Evolutionary conservation across 2,888 invertebrate species (phyloP).

Genomic region (Buathra laborator): DNA sequence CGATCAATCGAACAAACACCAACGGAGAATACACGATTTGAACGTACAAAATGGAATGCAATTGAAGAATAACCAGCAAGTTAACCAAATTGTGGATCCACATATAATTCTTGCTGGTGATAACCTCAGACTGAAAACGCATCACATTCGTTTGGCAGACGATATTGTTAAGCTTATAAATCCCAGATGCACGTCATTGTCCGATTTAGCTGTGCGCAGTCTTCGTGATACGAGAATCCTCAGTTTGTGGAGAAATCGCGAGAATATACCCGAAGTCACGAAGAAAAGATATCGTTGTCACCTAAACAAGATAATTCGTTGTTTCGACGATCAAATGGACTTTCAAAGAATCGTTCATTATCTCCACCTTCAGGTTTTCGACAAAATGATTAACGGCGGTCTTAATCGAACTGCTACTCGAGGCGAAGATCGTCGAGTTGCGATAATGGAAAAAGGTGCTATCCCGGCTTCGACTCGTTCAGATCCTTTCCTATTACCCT

Average conservation of each 20-base stretch:
- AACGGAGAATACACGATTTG: slow-evolving; percentile 57
- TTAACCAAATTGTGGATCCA: slow-evolving; percentile 16
- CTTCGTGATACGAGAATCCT: slow-evolving; percentile 67
- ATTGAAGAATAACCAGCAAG: not conserved
- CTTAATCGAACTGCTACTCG: slow-evolving; percentile 55
- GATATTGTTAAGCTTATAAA: slow-evolving; percentile 39
- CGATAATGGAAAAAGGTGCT: slow-evolving; percentile 49
- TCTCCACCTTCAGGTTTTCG: slow-evolving; percentile 67
- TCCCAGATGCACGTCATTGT: slow-evolving; percentile 41
- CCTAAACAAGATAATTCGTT: slow-evolving; percentile 51
- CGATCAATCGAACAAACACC: not conserved
- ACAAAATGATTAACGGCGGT: slow-evolving; percentile 66
- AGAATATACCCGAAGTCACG: slow-evolving; percentile 13
- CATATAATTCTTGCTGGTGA: slow-evolving; percentile 74
- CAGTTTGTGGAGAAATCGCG: slow-evolving; percentile 51
- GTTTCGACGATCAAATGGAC: slow-evolving; percentile 55
- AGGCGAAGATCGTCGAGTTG: slow-evolving; percentile 36
- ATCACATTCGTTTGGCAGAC: slow-evolving; percentile 56
- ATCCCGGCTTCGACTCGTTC: slow-evolving; percentile 36
- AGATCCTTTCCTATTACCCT: slow-evolving; percentile 53
- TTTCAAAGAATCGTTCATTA: slow-evolving; percentile 57
- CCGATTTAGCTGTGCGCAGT: slow-evolving; percentile 54
- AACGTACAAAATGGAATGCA: slow-evolving; percentile 67
- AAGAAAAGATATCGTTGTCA: slow-evolving; percentile 39
- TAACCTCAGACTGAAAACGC: slow-evolving; percentile 56